Conservation (phyloP, 2,797 vertebrate genomes). For the Nannoperca australis region DNA sequence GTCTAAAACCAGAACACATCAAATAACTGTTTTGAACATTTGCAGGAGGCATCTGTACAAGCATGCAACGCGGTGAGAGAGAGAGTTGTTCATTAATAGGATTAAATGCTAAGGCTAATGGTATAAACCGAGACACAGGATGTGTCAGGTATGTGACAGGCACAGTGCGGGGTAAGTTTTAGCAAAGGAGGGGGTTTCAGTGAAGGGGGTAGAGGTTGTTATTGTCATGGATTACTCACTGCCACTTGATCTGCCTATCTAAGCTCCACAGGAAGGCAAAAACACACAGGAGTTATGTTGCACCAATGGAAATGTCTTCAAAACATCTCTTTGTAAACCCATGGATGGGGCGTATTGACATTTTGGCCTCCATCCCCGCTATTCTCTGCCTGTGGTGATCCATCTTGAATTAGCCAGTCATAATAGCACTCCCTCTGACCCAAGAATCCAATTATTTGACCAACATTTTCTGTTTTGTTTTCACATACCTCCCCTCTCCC, state of each 20-base stretch:
- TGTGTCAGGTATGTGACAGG: constrained; percentile 83
- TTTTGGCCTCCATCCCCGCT: constrained; percentile 70
- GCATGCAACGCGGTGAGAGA: constrained; percentile 54
- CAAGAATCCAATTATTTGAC: constrained; percentile 84
- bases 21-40: constrained; percentile 74
- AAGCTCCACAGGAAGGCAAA: constrained; percentile 79
- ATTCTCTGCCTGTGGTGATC: constrained; percentile 81
- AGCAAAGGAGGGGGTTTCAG: constrained; percentile 57
- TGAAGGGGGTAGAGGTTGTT: constrained; percentile 70
- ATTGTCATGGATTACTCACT: constrained; percentile 85
- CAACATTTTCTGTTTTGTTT: constrained; percentile 73
- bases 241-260: constrained; percentile 84
- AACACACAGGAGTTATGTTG: constrained; percentile 81
- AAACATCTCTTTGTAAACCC: constrained; percentile 78
- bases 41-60: constrained; percentile 64
- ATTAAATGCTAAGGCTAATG: constrained; percentile 82
- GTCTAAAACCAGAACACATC: constrained; percentile 78
- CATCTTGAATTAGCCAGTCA: constrained; percentile 85
- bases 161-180: constrained; percentile 71
- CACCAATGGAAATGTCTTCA: constrained; percentile 79
- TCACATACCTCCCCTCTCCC: constrained; percentile 67
- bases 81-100: constrained; percentile 82
- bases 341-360: constrained; percentile 81
- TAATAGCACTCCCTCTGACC: constrained; percentile 82
- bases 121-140: constrained; percentile 77